These are phyloP conservation scores for Ambastaia sidthimunki DNA, from an alignment of 2,797 vertebrate species.

Conservation along the genomic window DNA sequence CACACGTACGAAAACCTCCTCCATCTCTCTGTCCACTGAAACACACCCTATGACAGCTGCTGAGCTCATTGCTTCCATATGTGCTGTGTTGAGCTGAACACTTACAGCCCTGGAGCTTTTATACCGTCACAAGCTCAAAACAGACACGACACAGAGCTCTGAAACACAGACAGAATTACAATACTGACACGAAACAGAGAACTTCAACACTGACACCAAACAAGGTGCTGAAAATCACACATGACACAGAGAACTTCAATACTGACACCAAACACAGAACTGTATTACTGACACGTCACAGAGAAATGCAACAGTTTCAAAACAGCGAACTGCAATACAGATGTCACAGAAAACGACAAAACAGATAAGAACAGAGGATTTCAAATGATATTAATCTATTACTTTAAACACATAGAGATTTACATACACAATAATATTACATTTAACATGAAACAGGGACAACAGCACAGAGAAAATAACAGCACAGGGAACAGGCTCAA, in stretches of 20 bases:
- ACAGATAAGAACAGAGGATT: neutral
- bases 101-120: conserved; percentile 10
- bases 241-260: neutral
- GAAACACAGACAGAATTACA: neutral
- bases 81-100: conserved; percentile 31
- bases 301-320: too few relatives aligned
- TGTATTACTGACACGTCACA: neutral
- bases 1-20: conserved; percentile 21
- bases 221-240: too few relatives aligned
- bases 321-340: neutral
- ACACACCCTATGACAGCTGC: conserved; percentile 60
- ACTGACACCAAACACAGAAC: neutral
- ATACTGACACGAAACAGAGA: neutral
- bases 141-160: neutral
- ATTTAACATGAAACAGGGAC: neutral
- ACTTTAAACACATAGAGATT: neutral
- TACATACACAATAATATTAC: neutral
- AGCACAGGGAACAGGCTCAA: neutral
- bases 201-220: neutral
- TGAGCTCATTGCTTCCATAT: conserved; percentile 57
- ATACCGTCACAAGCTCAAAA: conserved; percentile 2
- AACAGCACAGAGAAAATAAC: neutral
- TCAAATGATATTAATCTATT: neutral
- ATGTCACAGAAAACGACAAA: neutral
- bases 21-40: conserved; percentile 38